Evolutionary conservation across 2,113 vertebrate genomes (phyloP), one percentile per base, ranked within the genome.

Genomic region (Jacana jacana): DNA sequence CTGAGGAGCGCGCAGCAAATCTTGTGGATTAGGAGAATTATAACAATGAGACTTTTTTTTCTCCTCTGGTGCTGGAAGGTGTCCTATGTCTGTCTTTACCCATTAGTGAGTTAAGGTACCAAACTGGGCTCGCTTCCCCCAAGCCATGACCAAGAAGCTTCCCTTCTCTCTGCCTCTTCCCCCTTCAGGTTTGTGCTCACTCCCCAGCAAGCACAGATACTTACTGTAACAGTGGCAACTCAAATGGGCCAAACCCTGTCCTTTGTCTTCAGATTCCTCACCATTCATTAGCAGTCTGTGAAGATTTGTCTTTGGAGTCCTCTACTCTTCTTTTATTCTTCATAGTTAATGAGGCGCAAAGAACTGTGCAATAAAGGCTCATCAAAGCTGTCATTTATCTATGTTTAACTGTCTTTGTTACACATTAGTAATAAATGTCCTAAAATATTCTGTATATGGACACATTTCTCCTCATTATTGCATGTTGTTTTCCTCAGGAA

Each of bases 261-360:
- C 93, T 92, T 63, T 86, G 61, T 81, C 88, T 61, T 64, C 61
- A 6, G 6, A 22, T n/a, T 71, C 77, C 75, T 87, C 83, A 42
- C 86, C 51, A 24, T 5, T 95, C 81, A 86, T 95, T 87, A 89
- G n/a, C 3, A 0, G 19, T 58, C 46, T 18, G 42, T 28, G 78
- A 54, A 81, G 75, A 95, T 94, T 93, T 96, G 82, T 96, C 95
- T 94, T 95, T 63, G 42, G 82, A 95, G 49, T 87, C 89, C 83
- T 92, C 46, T 28, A 48, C 39, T 97, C 88, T 37, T 54, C 64
- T 96, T 93, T 86, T 97, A 93, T 93, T 97, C 89, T 81, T 97
- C 65, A 28, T 89, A 94, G 89, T 97, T 97, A 98, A 97, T 97
- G 96, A 98, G 71, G 92, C 17, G 7, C 81, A 91, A 93, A 94